Percentiles rank a stretch among this genome's conserved stretches.
Conservation (phyloP, 2,113 vertebrate genomes). For the Daphoenositta chrysoptera region DNA sequence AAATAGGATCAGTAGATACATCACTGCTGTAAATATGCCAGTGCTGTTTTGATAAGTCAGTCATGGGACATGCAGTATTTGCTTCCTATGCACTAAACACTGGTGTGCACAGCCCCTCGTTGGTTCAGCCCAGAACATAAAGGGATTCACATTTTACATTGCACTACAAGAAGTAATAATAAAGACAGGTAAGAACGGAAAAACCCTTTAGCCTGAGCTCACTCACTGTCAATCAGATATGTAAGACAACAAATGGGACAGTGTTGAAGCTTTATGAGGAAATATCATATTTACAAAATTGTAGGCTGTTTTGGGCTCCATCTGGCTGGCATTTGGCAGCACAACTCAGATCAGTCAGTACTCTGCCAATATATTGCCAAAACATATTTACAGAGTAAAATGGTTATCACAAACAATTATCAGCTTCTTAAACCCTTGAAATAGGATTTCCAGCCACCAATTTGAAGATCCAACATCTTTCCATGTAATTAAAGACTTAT, state of each 20-base stretch:
- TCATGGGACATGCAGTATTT: not conserved
- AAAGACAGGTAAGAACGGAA: not conserved
- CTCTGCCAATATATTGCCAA: not conserved
- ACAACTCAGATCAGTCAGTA: not conserved
- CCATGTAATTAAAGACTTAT: not conserved
- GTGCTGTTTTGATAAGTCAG: not conserved
- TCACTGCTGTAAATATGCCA: rapidly evolving
- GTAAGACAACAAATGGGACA: not conserved
- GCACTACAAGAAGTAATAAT: not conserved
- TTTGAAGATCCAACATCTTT: not conserved
- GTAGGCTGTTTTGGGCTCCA: not conserved
- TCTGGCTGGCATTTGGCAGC: not conserved
- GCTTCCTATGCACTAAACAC: not conserved
- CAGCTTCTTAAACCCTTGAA: not conserved
- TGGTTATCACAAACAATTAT: not conserved
- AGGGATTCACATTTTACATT: not conserved
- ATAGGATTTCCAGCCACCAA: not conserved
- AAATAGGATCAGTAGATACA: not conserved
- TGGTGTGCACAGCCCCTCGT: not conserved
- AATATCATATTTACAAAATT: not conserved
- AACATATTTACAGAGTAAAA: not conserved
- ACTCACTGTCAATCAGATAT: not conserved
- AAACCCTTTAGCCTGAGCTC: not conserved
- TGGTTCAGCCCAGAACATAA: not conserved
- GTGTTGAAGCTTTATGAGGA: not conserved